Evolutionary conservation across 2,888 invertebrate genomes (phyloP).

Genomic region (Branchipolynoe longqiensis): DNA sequence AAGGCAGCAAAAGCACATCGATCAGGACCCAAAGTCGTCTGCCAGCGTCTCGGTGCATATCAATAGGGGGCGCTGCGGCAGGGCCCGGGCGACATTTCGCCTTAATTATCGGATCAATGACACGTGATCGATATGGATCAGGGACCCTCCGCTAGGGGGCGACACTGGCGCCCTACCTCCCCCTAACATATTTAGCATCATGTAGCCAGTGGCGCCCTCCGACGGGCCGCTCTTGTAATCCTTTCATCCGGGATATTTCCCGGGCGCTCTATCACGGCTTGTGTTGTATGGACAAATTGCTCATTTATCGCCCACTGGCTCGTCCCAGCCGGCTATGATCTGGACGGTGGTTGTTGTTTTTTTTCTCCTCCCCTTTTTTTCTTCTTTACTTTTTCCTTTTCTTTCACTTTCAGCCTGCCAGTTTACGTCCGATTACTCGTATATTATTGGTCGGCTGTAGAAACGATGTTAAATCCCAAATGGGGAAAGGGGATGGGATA

Average conservation of each 20-base stretch:
- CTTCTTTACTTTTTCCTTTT: no score
- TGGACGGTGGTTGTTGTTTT: no score
- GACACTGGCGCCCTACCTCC: constrained; percentile 1
- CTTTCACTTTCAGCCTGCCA: no score
- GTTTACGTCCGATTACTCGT: no score
- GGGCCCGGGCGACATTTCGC: constrained; percentile 25
- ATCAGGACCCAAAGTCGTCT: constrained; percentile 35
- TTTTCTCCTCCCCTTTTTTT: no score
- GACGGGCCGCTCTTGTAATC: constrained; percentile 28
- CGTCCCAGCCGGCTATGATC: no score
- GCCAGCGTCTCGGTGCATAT: constrained; percentile 44
- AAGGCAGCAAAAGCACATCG: constrained; percentile 14
- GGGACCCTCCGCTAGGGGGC: neutral
- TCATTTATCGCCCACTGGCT: no score
- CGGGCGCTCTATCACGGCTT: neutral
- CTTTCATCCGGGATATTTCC: constrained; percentile 15
- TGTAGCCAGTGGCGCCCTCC: constrained; percentile 41
- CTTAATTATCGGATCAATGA: constrained; percentile 50
- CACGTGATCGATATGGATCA: constrained; percentile 33
- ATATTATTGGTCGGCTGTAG: no score
- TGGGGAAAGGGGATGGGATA: no score
- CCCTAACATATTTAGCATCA: constrained; percentile 53
- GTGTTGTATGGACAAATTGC: neutral
- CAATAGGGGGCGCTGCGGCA: constrained; percentile 35
- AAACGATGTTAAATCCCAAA: no score